phyloP scores from a whole-genome alignment of 2,888 invertebrate genomes.

The Amphipoea oculea region DNA sequence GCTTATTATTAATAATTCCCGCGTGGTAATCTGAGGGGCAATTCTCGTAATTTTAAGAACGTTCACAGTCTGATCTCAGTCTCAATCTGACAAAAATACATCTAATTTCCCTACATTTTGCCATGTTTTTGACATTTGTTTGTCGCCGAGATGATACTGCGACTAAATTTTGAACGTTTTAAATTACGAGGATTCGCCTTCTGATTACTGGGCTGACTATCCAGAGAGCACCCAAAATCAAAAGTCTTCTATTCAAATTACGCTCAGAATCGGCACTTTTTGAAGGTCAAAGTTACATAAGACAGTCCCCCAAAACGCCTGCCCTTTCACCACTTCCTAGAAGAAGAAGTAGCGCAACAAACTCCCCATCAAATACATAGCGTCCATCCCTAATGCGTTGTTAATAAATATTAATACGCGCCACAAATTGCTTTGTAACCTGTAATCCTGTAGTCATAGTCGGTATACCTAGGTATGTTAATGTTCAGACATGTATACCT shows the following conservation, averaged over 20 bases:
- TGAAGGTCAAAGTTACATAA: neutral
- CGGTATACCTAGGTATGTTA: neutral
- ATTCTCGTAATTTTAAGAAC: no score
- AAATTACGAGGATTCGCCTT: no score
- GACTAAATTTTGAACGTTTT: no score
- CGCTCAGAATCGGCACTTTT: neutral
- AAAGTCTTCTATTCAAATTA: neutral
- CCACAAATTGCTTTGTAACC: neutral
- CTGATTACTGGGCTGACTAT: no score
- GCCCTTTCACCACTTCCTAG: neutral
- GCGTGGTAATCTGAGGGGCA: no score
- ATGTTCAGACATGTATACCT: neutral
- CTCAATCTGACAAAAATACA: no score
- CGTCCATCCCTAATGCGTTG: neutral
- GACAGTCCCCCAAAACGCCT: neutral
- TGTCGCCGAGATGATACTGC: no score
- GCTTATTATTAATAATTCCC: no score
- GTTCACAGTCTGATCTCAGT: no score
- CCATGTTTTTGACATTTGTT: no score
- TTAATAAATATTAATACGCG: neutral
- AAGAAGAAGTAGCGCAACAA: neutral
- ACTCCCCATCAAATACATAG: neutral
- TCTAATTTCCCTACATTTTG: no score
- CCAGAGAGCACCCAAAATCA: neutral
- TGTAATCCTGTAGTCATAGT: no score